phyloP scores from a whole-genome alignment of 2,113 vertebrate species.

The Channa maculata region DNA sequence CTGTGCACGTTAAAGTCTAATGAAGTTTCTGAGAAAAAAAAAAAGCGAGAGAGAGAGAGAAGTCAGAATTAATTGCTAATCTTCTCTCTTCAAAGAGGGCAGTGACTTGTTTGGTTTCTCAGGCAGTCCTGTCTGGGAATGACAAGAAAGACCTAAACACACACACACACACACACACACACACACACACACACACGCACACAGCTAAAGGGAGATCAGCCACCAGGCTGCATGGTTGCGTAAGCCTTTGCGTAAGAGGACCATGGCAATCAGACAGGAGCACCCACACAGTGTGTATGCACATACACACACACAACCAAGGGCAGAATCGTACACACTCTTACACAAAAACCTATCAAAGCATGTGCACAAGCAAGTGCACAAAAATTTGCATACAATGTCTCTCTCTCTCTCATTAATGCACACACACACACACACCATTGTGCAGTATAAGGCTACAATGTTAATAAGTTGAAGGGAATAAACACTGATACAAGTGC shows the following conservation, averaged over 20 bases:
- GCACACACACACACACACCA: neutral
- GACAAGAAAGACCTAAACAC: slow-evolving; percentile 37
- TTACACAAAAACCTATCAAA: too few relatives aligned
- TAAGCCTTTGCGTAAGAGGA: slow-evolving; percentile 65
- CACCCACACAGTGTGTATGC: slow-evolving; percentile 22
- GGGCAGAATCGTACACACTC: neutral
- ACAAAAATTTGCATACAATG: neutral
- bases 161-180: neutral
- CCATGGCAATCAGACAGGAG: slow-evolving; percentile 63
- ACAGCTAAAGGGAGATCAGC: slow-evolving; percentile 40
- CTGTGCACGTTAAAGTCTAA: slow-evolving; percentile 62
- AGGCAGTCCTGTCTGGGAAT: slow-evolving; percentile 46
- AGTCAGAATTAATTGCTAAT: slow-evolving; percentile 70
- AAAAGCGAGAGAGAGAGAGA: too few relatives aligned
- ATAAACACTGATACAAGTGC: neutral
- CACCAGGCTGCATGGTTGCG: slow-evolving; percentile 64
- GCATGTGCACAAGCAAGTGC: neutral
- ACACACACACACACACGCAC: neutral
- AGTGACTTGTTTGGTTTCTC: slow-evolving; percentile 35
- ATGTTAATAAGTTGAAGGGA: too few relatives aligned
- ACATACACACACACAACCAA: neutral
- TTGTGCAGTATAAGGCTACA: too few relatives aligned
- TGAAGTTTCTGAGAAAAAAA: slow-evolving; percentile 50
- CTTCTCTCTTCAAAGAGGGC: slow-evolving; percentile 61
- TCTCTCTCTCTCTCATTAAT: too few relatives aligned